Percentiles rank a stretch among this genome's conserved stretches.
phyloP scores from a whole-genome alignment of 2,888 invertebrate species.

The Cephus rjabovi region DNA sequence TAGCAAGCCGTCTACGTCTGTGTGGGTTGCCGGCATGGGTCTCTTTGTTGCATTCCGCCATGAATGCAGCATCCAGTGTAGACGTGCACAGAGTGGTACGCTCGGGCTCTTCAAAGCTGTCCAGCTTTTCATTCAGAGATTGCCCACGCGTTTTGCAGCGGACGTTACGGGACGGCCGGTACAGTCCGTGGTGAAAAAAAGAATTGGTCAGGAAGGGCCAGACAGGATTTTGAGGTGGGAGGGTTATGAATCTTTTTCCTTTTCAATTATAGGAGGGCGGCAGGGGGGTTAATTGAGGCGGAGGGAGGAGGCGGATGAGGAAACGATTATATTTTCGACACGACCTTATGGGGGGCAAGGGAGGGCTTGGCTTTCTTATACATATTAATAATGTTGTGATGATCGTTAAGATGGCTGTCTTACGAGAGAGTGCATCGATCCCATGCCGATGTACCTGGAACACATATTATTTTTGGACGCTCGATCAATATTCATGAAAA shows the following conservation, averaged over 20 bases:
- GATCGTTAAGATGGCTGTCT: background rate
- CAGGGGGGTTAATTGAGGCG: background rate
- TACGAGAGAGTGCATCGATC: constrained; percentile 28
- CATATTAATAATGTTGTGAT: background rate
- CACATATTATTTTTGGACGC: constrained; percentile 35
- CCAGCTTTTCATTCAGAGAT: constrained; percentile 49
- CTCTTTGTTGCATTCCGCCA: constrained; percentile 54
- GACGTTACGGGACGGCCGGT: background rate
- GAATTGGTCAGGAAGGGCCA: background rate
- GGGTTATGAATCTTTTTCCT: background rate
- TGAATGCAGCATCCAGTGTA: constrained; percentile 35
- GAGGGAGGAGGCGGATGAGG: constrained; percentile 8
- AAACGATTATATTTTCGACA: constrained; percentile 7
- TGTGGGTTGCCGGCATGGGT: constrained; percentile 14
- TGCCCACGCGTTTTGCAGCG: background rate
- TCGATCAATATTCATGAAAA: constrained; percentile 46
- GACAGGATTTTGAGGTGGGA: background rate
- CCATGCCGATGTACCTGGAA: constrained; percentile 35
- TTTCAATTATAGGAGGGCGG: background rate
- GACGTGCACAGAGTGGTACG: constrained; percentile 4
- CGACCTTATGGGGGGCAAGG: background rate
- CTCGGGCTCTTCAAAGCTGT: constrained; percentile 37
- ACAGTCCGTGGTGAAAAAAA: background rate
- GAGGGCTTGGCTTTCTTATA: background rate
- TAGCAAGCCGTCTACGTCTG: constrained; percentile 8